Evolutionary conservation across 1,140 invertebrate genomes (phyloP), one percentile per base, ranked within the genome.

Genomic region (Episyrphus balteatus): DNA sequence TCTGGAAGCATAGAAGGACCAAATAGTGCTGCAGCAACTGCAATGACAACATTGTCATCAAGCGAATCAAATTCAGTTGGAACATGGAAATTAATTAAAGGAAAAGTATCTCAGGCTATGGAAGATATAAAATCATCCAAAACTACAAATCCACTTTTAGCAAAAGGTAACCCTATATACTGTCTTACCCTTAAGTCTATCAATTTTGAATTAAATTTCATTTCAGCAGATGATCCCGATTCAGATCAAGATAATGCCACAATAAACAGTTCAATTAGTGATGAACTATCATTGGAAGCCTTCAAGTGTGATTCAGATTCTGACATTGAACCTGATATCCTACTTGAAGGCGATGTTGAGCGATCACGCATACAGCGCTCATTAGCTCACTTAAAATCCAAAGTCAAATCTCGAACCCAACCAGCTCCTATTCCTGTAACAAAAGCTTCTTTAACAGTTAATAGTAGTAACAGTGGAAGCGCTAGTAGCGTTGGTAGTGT

Each of bases 101-200:
- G 64, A 44, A 66, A 66, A 44, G 64, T 67, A 0, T 52, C 61
- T n/a, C 64, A 67, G 39, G 66, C 64, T 10, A 53, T 67, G 34
- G 64, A 67, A 51, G 64, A 67, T 37, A 67, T 67, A 31, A 67
- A 66, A 53, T 63, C 63, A 14, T 66, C 64, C 2, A 67, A 67
- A 53, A 55, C 54, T 51, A 53, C 31, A 34, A 51, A 30, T 47
- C 21, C 3, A 26, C 21, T 26, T 26, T 8, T 26, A 26, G 21
- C 3, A 26, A 26, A 26, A 26, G 21, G 21, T 26, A 26, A 26
- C 3, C 3, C 21, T 26, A 5, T 26, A 5, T 26, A 26, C 8
- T 26, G 3, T 26, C 21, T 26, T 8, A 26, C 21, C 8, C 21
- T 26, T 8, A 26, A 8, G 21, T 26, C 21, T 26, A 26, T 5